Percentiles rank a stretch among this genome's conserved stretches.
Conservation (phyloP, 2,797 vertebrate species). For the Danio tinwini region DNA sequence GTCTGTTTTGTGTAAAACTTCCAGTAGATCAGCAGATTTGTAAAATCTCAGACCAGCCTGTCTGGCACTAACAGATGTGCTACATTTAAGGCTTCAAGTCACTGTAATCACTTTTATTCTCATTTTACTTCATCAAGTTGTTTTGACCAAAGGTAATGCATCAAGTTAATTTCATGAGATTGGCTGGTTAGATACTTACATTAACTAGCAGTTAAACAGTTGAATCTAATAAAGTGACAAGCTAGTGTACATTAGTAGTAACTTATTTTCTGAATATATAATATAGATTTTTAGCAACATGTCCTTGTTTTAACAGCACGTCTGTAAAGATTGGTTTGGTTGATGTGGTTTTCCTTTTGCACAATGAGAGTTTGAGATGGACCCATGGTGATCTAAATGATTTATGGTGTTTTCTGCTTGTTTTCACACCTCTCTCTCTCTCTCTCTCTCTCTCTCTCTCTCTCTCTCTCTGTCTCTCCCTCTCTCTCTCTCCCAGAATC, state of each 20-base stretch:
- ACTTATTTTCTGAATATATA: background rate
- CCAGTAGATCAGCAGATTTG: too few species aligned
- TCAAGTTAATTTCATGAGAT: too few species aligned
- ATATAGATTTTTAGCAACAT: conserved; percentile 5
- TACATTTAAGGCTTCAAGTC: too few species aligned
- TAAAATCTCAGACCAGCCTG: too few species aligned
- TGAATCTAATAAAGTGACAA: too few species aligned
- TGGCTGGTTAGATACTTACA: too few species aligned
- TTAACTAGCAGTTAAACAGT: too few species aligned
- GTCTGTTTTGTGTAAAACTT: too few species aligned
- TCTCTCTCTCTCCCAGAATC: conserved; percentile 66
- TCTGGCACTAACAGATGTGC: too few species aligned
- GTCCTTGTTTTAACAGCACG: conserved; percentile 4
- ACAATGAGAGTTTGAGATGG: conserved; percentile 62
- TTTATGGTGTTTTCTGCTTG: conserved; percentile 73
- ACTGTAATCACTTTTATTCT: too few species aligned
- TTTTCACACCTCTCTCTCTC: conserved; percentile 65
- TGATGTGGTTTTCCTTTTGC: conserved; percentile 38
- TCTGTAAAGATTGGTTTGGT: conserved; percentile 13
- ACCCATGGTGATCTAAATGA: conserved; percentile 74
- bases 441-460: conserved; percentile 49
- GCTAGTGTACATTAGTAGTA: background rate
- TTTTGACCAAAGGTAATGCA: too few species aligned
- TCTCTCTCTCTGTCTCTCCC: conserved; percentile 53
- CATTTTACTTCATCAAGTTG: too few species aligned